These are phyloP conservation scores for Bombus polaris DNA, from an alignment of 1,140 invertebrate genomes.

Conservation along the genomic window DNA sequence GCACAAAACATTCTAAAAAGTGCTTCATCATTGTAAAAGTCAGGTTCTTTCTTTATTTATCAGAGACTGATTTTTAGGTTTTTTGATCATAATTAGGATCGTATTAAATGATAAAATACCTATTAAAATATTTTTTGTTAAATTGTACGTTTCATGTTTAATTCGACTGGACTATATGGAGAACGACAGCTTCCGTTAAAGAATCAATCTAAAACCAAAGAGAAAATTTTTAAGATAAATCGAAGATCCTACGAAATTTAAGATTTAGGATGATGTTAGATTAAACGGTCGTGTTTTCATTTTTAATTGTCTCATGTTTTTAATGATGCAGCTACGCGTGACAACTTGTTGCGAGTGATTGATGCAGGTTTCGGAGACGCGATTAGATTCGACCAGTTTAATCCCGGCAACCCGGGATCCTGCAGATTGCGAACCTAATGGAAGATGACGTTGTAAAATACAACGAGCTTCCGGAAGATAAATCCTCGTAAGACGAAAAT, in stretches of 20 bases:
- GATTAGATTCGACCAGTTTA: conserved; percentile 56
- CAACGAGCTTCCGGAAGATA: conserved; percentile 58
- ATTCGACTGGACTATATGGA: too few species aligned
- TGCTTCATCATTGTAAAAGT: too few species aligned
- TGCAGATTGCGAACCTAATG: conserved; percentile 59
- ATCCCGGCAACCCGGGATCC: conserved; percentile 38
- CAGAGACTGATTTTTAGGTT: too few species aligned
- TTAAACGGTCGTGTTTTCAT: too few species aligned
- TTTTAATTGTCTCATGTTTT: conserved; percentile 29
- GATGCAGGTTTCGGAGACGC: conserved; percentile 13
- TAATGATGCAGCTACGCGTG: neutral
- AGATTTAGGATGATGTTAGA: neutral
- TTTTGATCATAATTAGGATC: too few species aligned
- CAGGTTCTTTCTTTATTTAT: too few species aligned
- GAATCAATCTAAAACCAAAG: neutral
- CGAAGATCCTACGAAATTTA: neutral
- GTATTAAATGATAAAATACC: too few species aligned
- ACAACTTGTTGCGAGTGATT: conserved; percentile 37
- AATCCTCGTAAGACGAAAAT: conserved; percentile 59
- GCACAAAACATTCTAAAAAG: too few species aligned
- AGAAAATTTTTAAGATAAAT: neutral
- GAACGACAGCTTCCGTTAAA: too few species aligned
- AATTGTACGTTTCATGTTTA: too few species aligned
- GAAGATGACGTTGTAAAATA: conserved; percentile 66
- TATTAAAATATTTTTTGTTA: too few species aligned